Evolutionary conservation across 2,888 invertebrate genomes (phyloP).

Genomic region (Cantharis flavilabris): DNA sequence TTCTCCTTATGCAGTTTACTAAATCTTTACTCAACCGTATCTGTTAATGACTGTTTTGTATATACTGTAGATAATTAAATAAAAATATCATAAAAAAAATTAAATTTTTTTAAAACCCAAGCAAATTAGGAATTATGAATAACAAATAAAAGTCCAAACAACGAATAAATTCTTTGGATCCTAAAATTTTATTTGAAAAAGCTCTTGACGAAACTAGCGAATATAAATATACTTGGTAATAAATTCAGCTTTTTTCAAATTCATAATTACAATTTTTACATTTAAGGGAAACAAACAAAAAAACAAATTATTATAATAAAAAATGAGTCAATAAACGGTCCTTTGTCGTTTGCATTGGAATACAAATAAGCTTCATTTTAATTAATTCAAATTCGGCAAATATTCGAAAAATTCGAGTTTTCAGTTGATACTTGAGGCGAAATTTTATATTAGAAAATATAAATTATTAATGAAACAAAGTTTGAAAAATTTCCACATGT

Average conservation of each 20-base stretch:
- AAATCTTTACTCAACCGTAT: background rate
- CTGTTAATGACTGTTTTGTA: background rate
- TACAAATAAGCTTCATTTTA: background rate
- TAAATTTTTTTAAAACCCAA: background rate
- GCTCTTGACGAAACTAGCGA: background rate
- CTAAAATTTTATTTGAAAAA: background rate
- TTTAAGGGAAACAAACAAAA: background rate
- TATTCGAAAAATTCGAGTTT: background rate
- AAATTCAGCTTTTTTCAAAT: background rate
- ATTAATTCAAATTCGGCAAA: background rate
- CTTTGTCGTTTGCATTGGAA: background rate
- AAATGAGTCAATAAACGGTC: background rate
- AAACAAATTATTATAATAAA: background rate
- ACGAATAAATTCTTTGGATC: background rate
- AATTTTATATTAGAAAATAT: background rate
- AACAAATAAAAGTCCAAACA: background rate
- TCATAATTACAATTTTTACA: background rate
- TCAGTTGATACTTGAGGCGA: background rate
- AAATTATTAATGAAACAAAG: background rate
- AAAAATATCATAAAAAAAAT: background rate
- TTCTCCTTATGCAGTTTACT: constrained; percentile 11
- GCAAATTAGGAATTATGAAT: no score
- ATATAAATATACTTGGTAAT: background rate
- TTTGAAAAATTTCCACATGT: background rate
- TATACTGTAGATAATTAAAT: background rate